Percentiles rank a stretch among this genome's conserved stretches.
Evolutionary conservation across 2,113 vertebrate genomes (phyloP).

Genomic region (Tragelaphus imberbis): DNA sequence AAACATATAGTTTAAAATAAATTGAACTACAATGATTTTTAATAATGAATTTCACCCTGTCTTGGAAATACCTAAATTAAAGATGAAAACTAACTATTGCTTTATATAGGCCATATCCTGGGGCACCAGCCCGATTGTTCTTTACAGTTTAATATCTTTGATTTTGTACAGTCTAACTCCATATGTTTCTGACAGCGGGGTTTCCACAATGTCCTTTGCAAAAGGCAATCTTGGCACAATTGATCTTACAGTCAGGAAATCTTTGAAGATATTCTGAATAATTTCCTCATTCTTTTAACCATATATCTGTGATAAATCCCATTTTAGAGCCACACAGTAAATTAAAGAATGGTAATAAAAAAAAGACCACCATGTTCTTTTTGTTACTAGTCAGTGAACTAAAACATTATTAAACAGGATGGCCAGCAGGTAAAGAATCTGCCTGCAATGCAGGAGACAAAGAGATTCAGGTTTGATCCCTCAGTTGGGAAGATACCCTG

Average conservation of each 20-base stretch:
- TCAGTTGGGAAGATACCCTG: background rate
- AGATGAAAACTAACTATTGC: slow-evolving; percentile 42
- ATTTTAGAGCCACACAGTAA: background rate
- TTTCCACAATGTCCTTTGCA: background rate
- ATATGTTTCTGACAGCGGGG: background rate
- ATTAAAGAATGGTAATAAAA: background rate
- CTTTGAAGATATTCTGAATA: slow-evolving; percentile 27
- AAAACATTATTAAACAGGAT: background rate
- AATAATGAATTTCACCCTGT: slow-evolving; percentile 51
- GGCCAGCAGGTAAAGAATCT: background rate
- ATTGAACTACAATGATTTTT: slow-evolving; percentile 2
- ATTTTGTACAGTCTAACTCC: slow-evolving; percentile 9
- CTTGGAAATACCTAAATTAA: slow-evolving; percentile 25
- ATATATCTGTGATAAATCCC: background rate
- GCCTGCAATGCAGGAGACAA: background rate
- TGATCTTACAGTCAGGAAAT: background rate
- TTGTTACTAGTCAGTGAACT: background rate
- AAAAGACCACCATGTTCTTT: background rate
- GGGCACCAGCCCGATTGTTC: background rate
- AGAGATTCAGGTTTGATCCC: background rate
- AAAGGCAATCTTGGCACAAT: slow-evolving; percentile 6
- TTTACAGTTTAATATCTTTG: slow-evolving; percentile 39
- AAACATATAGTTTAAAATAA: slow-evolving; percentile 39
- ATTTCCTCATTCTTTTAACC: background rate
- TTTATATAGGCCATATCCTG: slow-evolving; percentile 31